Base-by-base conservation (phyloP, 2,797 vertebrate genomes). In the Naso thynnoides region DNA sequence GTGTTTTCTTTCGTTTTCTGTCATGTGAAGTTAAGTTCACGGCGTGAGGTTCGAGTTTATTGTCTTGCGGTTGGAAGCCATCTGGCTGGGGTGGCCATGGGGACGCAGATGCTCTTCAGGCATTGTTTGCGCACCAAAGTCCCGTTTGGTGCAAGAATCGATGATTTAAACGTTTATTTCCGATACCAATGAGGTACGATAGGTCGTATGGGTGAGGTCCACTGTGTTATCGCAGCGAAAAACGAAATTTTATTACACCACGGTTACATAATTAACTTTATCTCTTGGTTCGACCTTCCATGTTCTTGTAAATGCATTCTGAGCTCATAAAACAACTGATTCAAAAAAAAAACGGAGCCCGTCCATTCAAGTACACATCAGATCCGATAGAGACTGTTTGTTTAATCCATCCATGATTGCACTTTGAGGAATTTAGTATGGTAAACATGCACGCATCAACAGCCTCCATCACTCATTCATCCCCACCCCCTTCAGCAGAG, bases 51-150 rank as follows among this genome's bases (percentile, higher is more conserved):
- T 82, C 23, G 82, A 88, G 84, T 93, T 91, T 92, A 93, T 93
- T 94, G 93, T 94, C 89, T 88, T 56, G 67, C 53, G 45, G 76
- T 81, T 75, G 66, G 45, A 57, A 87, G 90, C 90, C 90, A 89
- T 90, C 90, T 91, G 88, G 85, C 89, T 79, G 2, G 82, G 79
- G 89, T 81, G 83, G 87, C 85, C 85, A 81, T 70, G 83, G 91
- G 90, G 92, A 91, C 91, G 90, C 93, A 92, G 92, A 92, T 92
- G 92, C 91, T 87, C 80, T 63, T 78, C 80, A 38, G 82, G 88
- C 88, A 93, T 95, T 95, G 93, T 94, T 94, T 92, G 78, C 60
- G 87, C 85, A 49, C 79, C 41, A 68, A 73, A 75, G 70, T 78
- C 73, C 74, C 63, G 50, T 89, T 86, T 81, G 78, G 73, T 45